phyloP scores from a whole-genome alignment of 1,140 invertebrate species.

The Drosophila subpulchrella region DNA sequence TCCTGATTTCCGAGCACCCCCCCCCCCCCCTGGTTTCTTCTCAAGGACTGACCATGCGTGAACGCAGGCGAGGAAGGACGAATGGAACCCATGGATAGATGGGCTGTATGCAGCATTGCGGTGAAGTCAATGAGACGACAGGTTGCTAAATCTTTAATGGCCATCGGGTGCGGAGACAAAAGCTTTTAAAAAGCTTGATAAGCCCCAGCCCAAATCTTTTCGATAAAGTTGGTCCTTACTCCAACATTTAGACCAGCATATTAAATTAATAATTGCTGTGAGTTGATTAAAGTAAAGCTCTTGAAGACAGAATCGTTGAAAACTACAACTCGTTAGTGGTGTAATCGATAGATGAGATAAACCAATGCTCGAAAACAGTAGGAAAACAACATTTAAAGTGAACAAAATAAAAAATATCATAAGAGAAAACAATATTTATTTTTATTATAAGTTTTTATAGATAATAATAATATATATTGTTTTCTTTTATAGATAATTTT shows the following conservation, averaged over 20 bases:
- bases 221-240: not conserved
- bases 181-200: slow-evolving; percentile 46
- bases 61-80: slow-evolving; percentile 20
- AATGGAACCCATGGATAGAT: not conserved
- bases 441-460: no score
- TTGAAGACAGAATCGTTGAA: not conserved
- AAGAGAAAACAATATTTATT: no score
- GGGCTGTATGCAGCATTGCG: slow-evolving; percentile 65
- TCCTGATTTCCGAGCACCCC: not conserved
- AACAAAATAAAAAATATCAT: no score
- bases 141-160: slow-evolving; percentile 77
- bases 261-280: not conserved
- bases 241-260: not conserved
- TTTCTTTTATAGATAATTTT: no score
- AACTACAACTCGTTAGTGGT: no score
- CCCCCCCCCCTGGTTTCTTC: not conserved
- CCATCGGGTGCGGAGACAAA: slow-evolving; percentile 53
- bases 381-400: no score
- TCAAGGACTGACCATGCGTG: slow-evolving; percentile 48
- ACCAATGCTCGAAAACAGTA: no score
- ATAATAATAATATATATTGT: no score
- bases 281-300: not conserved
- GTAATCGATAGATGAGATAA: no score
- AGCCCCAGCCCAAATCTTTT: not conserved
- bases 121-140: slow-evolving; percentile 76